Conservation (phyloP, 1,140 invertebrate species). For the Aphis craccivora region DNA sequence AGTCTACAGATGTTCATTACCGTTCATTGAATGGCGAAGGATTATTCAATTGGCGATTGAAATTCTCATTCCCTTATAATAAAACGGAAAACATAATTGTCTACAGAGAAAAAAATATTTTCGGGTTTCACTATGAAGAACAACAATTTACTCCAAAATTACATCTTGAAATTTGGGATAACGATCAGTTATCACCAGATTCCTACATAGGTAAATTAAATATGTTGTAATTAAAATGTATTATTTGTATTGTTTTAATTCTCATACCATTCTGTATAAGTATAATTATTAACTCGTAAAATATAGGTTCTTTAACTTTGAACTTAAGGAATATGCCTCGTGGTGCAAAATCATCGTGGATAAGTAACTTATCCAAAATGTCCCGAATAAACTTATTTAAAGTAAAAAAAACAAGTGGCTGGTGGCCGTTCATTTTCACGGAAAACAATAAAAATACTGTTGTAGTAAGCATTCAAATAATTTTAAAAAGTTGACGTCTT, state of each 20-base stretch:
- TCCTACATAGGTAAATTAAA: conserved; percentile 76
- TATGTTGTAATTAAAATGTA: not conserved
- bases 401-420: conserved; percentile 74
- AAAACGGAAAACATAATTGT: conserved; percentile 79
- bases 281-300: not conserved
- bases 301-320: conserved; percentile 67
- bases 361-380: conserved; percentile 71
- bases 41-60: conserved; percentile 91
- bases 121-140: conserved; percentile 61
- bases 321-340: conserved; percentile 70
- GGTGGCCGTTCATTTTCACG: conserved; percentile 79
- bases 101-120: conserved; percentile 62
- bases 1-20: conserved; percentile 84
- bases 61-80: conserved; percentile 83
- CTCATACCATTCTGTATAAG: not conserved
- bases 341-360: conserved; percentile 69
- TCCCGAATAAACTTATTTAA: conserved; percentile 81
- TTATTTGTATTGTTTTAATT: not conserved
- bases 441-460: conserved; percentile 59
- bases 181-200: conserved; percentile 78
- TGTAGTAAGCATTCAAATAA: not conserved
- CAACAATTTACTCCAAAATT: conserved; percentile 67
- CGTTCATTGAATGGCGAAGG: conserved; percentile 81
- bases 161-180: conserved; percentile 70
- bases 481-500: not conserved